Percentiles rank a stretch among this genome's conserved stretches.
Evolutionary conservation across 2,888 invertebrate genomes (phyloP).

Genomic region (Conops quadrifasciatus): DNA sequence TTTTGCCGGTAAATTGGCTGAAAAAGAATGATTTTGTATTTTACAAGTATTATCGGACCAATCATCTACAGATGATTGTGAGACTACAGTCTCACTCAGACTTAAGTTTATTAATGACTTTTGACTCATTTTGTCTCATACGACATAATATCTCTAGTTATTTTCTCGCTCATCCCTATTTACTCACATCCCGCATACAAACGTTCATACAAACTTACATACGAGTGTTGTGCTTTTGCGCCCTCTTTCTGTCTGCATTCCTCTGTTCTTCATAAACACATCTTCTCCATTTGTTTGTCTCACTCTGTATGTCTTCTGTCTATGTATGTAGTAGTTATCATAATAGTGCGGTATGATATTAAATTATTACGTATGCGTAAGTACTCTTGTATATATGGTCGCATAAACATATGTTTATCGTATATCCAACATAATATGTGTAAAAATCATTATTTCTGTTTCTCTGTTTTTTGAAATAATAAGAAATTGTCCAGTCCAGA

Average conservation of each 20-base stretch:
- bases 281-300: not conserved
- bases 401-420: not conserved
- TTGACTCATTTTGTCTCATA: constrained; percentile 3
- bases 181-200: constrained; percentile 30
- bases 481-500: too few relatives aligned
- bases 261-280: not conserved
- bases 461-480: too few relatives aligned
- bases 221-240: constrained; percentile 36
- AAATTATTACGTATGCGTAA: not conserved
- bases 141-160: not conserved
- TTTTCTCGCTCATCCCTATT: constrained; percentile 8
- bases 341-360: not conserved
- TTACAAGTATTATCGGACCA: not conserved
- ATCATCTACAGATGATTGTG: too few relatives aligned
- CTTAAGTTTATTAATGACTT: not conserved
- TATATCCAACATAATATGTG: too few relatives aligned
- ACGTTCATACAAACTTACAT: too few relatives aligned
- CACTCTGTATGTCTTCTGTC: constrained; percentile 8
- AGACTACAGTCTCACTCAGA: not conserved
- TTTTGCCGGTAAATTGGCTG: constrained; percentile 66
- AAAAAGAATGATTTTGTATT: constrained; percentile 17
- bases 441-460: too few relatives aligned
- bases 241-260: not conserved
- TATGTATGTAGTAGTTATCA: not conserved
- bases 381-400: constrained; percentile 13